Base-by-base conservation (phyloP, 2,888 invertebrate genomes). In the Hemistola chrysoprasaria region DNA sequence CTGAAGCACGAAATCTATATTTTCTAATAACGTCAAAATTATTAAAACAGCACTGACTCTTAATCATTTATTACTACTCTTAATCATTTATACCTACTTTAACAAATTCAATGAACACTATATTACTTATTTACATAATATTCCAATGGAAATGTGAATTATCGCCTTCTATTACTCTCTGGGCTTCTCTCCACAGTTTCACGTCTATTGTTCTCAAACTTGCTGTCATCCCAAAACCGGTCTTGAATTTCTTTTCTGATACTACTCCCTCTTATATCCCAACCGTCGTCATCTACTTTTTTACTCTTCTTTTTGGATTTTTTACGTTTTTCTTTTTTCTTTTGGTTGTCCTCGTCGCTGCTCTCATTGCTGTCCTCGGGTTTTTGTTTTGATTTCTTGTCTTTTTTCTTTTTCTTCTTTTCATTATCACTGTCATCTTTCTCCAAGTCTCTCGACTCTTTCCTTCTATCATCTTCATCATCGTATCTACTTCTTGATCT, bases 261-360 rank as follows among this genome's bases (percentile, higher is more conserved):
- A 27, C 60, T 59, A 2, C 30, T 53, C n/a, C 59, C 47, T 48
- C 55, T 51, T 38, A 71, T 64, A 47, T 78, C 68, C 59, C 69
- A 71, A 21, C 50, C 65, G 23, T 70, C 64, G 38, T 56, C 62
- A 22, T 36, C 33, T 16, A 53, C 16, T 16, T 4, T 16, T 16
- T 16, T 16, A 16, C 16, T 16, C 16, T 16, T 16, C 4, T 16
- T 16, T 16, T 16, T 16, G 4, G 16, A 16, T 3, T 4, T 16
- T 16, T 16, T 16, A 3, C 16, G 16, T 16, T 16, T 4, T 16
- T 16, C 4, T 4, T 16, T 16, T 4, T 16, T 16, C 2, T 4
- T 2, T 16, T 4, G 16, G 11, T 8, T 38, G 45, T 53, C 45
- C 35, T 47, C 42, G 9, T 47, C 44, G 8, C 40, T 34, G 10